phyloP scores from a whole-genome alignment of 2,888 invertebrate species.

The Eueremaeus valkanovi region DNA sequence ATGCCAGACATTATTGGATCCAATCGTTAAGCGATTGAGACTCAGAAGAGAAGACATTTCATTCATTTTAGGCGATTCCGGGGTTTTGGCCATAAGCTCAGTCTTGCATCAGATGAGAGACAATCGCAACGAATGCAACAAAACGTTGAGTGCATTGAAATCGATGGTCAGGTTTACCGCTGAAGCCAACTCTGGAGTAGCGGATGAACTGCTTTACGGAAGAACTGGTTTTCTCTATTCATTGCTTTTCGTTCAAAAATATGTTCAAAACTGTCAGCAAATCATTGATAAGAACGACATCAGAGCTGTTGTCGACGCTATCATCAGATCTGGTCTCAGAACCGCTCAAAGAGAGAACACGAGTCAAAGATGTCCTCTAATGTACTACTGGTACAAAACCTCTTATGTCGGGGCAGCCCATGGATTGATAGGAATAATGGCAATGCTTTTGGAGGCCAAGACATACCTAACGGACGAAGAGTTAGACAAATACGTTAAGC shows the following conservation, averaged over 20 bases:
- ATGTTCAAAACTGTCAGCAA: not conserved
- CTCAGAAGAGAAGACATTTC: conserved; percentile 52
- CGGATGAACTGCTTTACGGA: conserved; percentile 82
- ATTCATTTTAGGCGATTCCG: conserved; percentile 66
- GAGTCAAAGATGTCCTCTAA: conserved; percentile 40
- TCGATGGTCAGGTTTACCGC: conserved; percentile 45
- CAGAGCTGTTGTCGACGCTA: conserved; percentile 60
- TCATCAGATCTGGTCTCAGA: conserved; percentile 61
- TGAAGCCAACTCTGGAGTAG: conserved; percentile 48
- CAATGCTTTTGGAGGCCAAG: conserved; percentile 67
- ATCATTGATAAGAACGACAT: conserved; percentile 37
- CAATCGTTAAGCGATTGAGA: not conserved
- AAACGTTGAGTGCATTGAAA: conserved; percentile 39
- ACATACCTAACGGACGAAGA: conserved; percentile 60
- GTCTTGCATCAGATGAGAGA: conserved; percentile 60
- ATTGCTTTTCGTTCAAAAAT: conserved; percentile 63
- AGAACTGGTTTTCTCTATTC: conserved; percentile 75
- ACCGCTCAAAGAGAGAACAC: conserved; percentile 57
- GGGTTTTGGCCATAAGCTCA: conserved; percentile 63
- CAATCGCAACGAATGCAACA: conserved; percentile 57
- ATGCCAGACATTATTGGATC: not conserved
- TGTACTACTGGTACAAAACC: conserved; percentile 46
- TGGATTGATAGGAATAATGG: conserved; percentile 79
- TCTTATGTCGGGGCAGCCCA: conserved; percentile 74
- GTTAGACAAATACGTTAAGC: conserved; percentile 52